phyloP scores from a whole-genome alignment of 2,888 invertebrate genomes.

The Lottia scabra region DNA sequence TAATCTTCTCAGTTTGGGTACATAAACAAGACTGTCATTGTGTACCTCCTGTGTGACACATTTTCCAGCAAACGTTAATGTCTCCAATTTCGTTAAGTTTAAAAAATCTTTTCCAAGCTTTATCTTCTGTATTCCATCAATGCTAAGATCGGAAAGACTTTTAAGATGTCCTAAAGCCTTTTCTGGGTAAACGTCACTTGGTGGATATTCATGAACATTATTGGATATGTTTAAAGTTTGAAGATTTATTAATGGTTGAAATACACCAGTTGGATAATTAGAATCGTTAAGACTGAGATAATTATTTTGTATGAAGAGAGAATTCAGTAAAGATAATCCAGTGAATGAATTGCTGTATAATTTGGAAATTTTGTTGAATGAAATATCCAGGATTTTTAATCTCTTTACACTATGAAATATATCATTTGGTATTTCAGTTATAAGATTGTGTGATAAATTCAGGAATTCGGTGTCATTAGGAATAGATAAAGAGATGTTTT shows the following conservation, averaged over 20 bases:
- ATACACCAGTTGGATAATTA: background rate
- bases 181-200: background rate
- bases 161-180: background rate
- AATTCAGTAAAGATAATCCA: no score
- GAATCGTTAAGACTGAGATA: background rate
- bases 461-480: background rate
- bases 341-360: no score
- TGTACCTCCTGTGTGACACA: constrained; percentile 1
- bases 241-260: background rate
- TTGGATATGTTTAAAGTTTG: background rate
- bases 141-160: background rate
- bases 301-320: no score
- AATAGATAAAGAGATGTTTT: no score
- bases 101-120: background rate
- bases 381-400: background rate
- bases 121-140: constrained; percentile 7
- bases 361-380: background rate
- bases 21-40: background rate
- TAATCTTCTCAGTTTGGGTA: background rate
- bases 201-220: background rate
- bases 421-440: background rate
- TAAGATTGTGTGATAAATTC: background rate
- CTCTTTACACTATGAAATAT: background rate
- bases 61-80: background rate
- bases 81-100: background rate